Evolutionary conservation across 2,113 vertebrate genomes (phyloP).

Genomic region (Parotia lawesii): DNA sequence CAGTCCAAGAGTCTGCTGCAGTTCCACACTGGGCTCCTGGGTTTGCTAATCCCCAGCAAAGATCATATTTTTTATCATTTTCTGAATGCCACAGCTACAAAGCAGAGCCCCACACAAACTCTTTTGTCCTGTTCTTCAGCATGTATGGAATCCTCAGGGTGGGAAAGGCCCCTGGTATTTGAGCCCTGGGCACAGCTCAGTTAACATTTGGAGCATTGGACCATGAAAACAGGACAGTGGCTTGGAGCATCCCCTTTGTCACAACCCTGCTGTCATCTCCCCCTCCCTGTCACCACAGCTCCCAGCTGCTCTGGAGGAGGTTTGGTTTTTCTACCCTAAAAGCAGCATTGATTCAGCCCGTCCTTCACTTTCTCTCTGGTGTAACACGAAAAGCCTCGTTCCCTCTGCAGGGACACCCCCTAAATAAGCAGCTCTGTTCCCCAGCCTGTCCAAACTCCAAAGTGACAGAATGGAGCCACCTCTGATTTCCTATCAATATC

Average conservation of each 20-base stretch:
- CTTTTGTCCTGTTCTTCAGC: neutral
- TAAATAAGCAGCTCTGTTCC: neutral
- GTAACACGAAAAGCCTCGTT: rapidly evolving
- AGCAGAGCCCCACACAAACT: neutral
- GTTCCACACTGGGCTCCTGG: neutral
- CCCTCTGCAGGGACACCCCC: neutral
- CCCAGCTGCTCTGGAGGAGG: neutral
- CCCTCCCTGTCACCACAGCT: neutral
- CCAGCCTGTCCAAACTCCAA: neutral
- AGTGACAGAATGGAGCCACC: neutral
- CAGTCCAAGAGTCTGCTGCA: neutral
- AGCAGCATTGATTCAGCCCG: neutral
- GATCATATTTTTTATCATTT: neutral
- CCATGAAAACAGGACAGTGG: neutral
- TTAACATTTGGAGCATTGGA: neutral
- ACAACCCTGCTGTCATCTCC: neutral
- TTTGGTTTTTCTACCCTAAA: neutral
- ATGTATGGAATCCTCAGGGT: neutral
- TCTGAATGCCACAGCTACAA: neutral
- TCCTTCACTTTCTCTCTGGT: neutral
- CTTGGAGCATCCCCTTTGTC: neutral
- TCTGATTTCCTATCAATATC: neutral
- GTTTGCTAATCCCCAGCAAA: neutral
- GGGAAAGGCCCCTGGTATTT: neutral
- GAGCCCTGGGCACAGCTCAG: neutral